Base-by-base conservation (phyloP, 2,113 vertebrate genomes). In the Upupa epops region DNA sequence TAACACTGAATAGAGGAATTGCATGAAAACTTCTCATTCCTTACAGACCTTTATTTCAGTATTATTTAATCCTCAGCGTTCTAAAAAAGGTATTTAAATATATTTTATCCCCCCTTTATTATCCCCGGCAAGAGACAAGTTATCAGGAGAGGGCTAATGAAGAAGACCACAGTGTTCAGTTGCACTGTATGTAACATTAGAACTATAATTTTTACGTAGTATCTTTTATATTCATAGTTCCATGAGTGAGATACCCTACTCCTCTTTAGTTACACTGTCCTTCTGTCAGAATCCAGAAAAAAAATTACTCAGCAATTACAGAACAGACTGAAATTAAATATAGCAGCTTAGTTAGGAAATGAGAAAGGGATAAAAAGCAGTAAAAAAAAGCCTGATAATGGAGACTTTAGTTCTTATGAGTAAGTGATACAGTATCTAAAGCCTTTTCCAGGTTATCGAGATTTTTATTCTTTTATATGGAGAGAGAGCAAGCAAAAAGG, bases 241-340 rank as follows among this genome's bases (percentile, higher is more conserved):
- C 34, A 26, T 11, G 19, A 70, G 8, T 51, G 56, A 79, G 26
- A 91, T 16, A 46, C 4, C 5, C 31, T 55, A 40, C 29, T 6
- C 8, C 16, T 64, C 32, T 37, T 87, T 71, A 83, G 36, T 66
- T 70, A 28, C 37, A 56, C 17, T 55, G 7, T 60, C 51, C 65
- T 55, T 92, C 66, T 70, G 36, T 66, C 69, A 93, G 8, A 52
- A 37, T 69, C 2, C 73, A 64, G 32, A 48, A 73, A 42, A 61
- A 78, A 66, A 26, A 46, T 95, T 89, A 66, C 75, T 93, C 93
- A 91, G 54, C 55, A 89, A 83, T 54, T 83, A 60, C 17, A 45
- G 49, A 81, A 71, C 28, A 79, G 8, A 79, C 46, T 89, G 82
- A 90, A 90, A 89, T 94, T 69, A 91, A 91, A 92, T 71, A 71